phyloP scores from a whole-genome alignment of 2,888 invertebrate genomes.

The Halictus quadricinctus region DNA sequence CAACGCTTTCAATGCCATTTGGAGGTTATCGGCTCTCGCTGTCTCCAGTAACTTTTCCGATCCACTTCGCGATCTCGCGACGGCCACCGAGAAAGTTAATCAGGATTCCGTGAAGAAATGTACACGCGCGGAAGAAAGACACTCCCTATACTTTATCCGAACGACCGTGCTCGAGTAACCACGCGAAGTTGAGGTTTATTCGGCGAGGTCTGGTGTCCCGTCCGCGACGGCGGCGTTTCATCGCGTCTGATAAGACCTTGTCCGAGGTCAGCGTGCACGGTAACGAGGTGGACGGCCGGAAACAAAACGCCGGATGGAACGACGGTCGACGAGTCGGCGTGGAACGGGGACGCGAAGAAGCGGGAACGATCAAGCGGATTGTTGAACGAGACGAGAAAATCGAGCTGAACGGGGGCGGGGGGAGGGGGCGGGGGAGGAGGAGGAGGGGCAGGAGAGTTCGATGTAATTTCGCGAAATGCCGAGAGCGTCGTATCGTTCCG shows the following conservation, averaged over 20 bases:
- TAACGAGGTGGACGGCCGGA: constrained; percentile 47
- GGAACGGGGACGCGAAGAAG: constrained; percentile 27
- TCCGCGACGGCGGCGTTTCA: constrained; percentile 38
- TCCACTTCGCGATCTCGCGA: neutral
- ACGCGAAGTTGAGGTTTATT: constrained; percentile 15
- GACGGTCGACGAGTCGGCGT: constrained; percentile 15
- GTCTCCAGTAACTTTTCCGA: neutral
- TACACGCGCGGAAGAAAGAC: neutral
- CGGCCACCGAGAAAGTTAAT: constrained; percentile 25
- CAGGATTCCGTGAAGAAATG: neutral
- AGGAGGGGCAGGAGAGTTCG: constrained; percentile 13
- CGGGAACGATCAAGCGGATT: constrained; percentile 44
- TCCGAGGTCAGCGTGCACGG: constrained; percentile 72
- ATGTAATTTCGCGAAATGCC: constrained; percentile 58
- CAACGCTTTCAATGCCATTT: neutral
- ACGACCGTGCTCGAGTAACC: constrained; percentile 13
- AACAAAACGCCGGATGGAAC: constrained; percentile 38
- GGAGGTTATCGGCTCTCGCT: neutral
- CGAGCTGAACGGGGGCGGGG: neutral
- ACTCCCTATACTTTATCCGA: neutral
- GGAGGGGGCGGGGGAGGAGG: no score
- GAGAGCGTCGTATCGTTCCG: constrained; percentile 61
- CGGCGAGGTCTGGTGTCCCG: constrained; percentile 22
- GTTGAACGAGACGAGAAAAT: constrained; percentile 32
- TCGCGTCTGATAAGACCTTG: constrained; percentile 72